These are phyloP conservation scores for Macrobrachium nipponense DNA, from an alignment of 1,140 invertebrate species.

Conservation along the genomic window DNA sequence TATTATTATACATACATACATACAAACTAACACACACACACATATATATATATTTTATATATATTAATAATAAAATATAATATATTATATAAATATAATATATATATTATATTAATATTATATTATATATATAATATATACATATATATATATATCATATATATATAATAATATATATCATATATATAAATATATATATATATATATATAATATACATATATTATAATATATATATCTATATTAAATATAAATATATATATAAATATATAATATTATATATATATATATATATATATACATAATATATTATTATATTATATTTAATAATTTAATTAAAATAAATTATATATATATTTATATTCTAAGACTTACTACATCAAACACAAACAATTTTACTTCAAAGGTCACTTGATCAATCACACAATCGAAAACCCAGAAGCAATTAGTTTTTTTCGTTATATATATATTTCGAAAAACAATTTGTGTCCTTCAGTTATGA, in stretches of 20 bases:
- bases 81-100: constrained; percentile 13
- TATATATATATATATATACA: constrained; percentile 18
- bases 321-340: too few species aligned
- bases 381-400: too few species aligned
- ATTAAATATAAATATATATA: constrained; percentile 1
- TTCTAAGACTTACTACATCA: too few species aligned
- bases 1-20: too few species aligned
- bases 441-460: too few species aligned
- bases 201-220: constrained; percentile 26
- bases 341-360: constrained; percentile 19
- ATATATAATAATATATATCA: background rate
- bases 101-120: constrained; percentile 6
- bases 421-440: too few species aligned
- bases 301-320: too few species aligned
- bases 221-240: constrained; percentile 12
- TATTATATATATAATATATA: constrained; percentile 14
- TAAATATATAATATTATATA: constrained; percentile 7
- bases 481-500: too few species aligned
- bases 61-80: constrained; percentile 15
- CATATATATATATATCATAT: constrained; percentile 22
- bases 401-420: too few species aligned
- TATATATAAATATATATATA: constrained; percentile 9
- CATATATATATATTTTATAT: constrained; percentile 17
- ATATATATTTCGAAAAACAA: too few species aligned
- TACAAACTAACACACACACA: background rate